Evolutionary conservation across 2,888 invertebrate genomes (phyloP).

Genomic region (Drosophila rubida): DNA sequence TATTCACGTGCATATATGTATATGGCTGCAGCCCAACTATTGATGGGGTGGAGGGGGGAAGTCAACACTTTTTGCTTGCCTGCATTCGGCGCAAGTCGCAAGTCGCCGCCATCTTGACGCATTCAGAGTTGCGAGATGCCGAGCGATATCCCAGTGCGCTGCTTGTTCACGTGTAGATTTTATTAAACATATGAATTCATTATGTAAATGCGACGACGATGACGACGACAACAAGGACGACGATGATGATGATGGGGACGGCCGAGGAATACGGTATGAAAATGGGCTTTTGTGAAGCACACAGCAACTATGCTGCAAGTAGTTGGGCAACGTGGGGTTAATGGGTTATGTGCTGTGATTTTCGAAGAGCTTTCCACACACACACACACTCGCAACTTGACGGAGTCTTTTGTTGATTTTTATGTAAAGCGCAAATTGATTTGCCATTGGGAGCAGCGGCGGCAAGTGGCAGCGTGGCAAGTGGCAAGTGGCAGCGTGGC

Average conservation of each 20-base stretch:
- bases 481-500: slow-evolving; percentile 11
- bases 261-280: slow-evolving; percentile 57
- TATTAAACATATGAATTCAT: slow-evolving; percentile 82
- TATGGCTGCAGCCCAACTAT: slow-evolving; percentile 22
- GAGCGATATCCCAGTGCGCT: slow-evolving; percentile 46
- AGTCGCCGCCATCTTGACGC: neutral
- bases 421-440: slow-evolving; percentile 75
- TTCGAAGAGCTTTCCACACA: slow-evolving; percentile 43
- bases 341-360: slow-evolving; percentile 78
- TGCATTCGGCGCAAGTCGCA: slow-evolving; percentile 24
- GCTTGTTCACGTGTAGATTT: slow-evolving; percentile 75
- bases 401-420: slow-evolving; percentile 66
- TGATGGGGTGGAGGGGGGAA: neutral
- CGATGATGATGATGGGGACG: slow-evolving; percentile 16
- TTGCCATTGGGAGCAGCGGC: slow-evolving; percentile 60
- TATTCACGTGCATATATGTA: slow-evolving; percentile 7
- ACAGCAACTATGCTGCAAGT: slow-evolving; percentile 20
- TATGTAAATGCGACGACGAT: slow-evolving; percentile 70
- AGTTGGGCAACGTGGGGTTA: slow-evolving; percentile 65
- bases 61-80: slow-evolving; percentile 43
- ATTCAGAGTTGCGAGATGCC: slow-evolving; percentile 13
- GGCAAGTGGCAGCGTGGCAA: slow-evolving; percentile 10
- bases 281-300: no score
- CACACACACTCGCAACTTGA: slow-evolving; percentile 3
- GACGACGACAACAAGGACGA: slow-evolving; percentile 18